Conservation (phyloP, 2,113 vertebrate genomes). For the Centropus bengalensis region DNA sequence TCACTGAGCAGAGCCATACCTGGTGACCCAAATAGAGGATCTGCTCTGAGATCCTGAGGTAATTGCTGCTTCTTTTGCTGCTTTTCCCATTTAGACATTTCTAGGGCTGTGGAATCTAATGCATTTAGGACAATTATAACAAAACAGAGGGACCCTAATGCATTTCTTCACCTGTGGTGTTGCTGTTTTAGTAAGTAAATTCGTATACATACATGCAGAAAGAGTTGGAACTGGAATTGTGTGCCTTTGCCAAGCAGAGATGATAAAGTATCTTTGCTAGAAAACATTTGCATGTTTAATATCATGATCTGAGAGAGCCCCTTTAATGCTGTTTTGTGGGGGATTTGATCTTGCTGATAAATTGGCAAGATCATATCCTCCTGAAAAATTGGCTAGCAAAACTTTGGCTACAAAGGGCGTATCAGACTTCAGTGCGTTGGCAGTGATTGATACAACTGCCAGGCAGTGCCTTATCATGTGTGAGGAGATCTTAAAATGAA, state of each 20-base stretch:
- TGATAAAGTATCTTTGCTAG: neutral
- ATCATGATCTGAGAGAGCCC: neutral
- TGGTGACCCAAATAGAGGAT: neutral
- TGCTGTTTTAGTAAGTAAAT: neutral
- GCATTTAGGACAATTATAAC: accelerated
- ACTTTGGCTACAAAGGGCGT: neutral
- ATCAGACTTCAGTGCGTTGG: neutral
- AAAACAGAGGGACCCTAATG: neutral
- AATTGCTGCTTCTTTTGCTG: neutral
- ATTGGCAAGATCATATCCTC: neutral
- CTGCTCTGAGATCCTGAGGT: neutral
- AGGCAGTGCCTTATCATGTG: neutral
- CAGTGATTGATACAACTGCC: neutral
- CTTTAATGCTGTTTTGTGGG: neutral
- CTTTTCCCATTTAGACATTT: neutral
- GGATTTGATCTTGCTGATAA: neutral
- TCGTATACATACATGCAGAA: neutral
- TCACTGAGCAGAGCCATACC: neutral
- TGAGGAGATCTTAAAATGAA: neutral
- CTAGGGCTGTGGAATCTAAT: neutral
- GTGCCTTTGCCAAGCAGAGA: neutral
- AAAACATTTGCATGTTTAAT: neutral
- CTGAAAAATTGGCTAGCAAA: neutral
- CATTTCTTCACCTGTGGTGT: neutral
- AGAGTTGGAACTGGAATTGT: neutral